phyloP scores from a whole-genome alignment of 2,888 invertebrate species.

The Dynastes hyllus region DNA sequence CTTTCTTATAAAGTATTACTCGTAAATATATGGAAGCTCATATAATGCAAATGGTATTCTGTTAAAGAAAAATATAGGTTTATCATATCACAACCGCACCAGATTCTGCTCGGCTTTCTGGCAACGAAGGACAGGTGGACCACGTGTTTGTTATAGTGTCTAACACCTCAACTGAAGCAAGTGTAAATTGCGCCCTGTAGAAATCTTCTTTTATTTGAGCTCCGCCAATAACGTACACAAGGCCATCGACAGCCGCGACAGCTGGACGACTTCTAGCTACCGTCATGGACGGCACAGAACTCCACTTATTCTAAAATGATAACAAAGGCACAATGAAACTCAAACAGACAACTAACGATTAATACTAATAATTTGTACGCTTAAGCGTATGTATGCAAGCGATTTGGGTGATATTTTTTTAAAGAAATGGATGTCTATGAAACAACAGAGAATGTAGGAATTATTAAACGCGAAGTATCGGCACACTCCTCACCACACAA shows the following conservation, averaged over 20 bases:
- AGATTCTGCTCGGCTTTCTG: constrained; percentile 90
- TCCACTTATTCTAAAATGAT: constrained; percentile 82
- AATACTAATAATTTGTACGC: too few relatives aligned
- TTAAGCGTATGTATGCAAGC: too few relatives aligned
- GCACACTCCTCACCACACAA: too few relatives aligned
- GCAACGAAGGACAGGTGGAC: constrained; percentile 85
- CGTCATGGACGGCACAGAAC: constrained; percentile 81
- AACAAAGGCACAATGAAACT: constrained; percentile 16
- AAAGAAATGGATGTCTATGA: too few relatives aligned
- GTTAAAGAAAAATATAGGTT: constrained; percentile 16
- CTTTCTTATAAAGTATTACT: constrained; percentile 37
- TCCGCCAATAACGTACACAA: constrained; percentile 89
- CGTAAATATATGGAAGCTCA: constrained; percentile 49
- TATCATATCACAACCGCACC: constrained; percentile 80
- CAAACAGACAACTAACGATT: background rate
- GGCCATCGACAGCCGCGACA: constrained; percentile 88
- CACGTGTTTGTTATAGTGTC: constrained; percentile 86
- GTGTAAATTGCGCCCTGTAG: constrained; percentile 89
- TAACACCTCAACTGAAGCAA: constrained; percentile 88
- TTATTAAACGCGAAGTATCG: too few relatives aligned
- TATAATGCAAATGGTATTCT: constrained; percentile 36
- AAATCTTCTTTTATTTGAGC: constrained; percentile 88
- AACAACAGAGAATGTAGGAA: too few relatives aligned
- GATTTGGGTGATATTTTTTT: too few relatives aligned
- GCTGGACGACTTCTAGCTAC: constrained; percentile 88